phyloP scores from a whole-genome alignment of 1,140 invertebrate genomes.

The Eurosta solidaginis region DNA sequence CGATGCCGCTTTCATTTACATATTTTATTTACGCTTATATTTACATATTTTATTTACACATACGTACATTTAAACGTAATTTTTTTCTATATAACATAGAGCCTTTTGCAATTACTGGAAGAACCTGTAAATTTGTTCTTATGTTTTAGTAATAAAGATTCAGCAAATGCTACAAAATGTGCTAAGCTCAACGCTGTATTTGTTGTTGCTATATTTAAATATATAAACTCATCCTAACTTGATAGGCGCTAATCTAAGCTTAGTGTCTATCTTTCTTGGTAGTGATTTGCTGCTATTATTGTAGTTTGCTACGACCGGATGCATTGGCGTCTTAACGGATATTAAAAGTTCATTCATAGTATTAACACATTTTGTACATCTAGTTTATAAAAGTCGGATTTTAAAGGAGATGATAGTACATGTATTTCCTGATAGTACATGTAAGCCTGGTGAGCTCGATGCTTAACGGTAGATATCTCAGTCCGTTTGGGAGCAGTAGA shows the following conservation, averaged over 20 bases:
- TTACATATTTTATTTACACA: background rate
- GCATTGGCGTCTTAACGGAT: background rate
- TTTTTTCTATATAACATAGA: no score
- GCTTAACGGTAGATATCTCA: no score
- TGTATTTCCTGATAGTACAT: no score
- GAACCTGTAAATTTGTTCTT: constrained; percentile 2
- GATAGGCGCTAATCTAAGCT: background rate
- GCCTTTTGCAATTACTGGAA: background rate
- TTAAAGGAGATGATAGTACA: no score
- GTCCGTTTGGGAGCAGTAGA: no score
- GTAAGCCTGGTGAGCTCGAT: no score
- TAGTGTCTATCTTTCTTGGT: background rate
- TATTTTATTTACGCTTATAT: background rate
- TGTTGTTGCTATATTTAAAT: background rate
- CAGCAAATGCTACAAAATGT: background rate
- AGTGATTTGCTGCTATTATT: background rate
- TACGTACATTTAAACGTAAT: background rate
- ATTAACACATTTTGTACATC: no score
- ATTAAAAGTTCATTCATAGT: no score
- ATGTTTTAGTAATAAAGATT: background rate
- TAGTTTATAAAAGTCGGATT: no score
- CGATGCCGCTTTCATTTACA: constrained; percentile 12
- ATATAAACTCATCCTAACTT: background rate
- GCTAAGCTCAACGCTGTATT: background rate
- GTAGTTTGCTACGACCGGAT: background rate